These are phyloP conservation scores for Xestia xanthographa DNA, from an alignment of 2,888 invertebrate genomes.

Conservation along the genomic window DNA sequence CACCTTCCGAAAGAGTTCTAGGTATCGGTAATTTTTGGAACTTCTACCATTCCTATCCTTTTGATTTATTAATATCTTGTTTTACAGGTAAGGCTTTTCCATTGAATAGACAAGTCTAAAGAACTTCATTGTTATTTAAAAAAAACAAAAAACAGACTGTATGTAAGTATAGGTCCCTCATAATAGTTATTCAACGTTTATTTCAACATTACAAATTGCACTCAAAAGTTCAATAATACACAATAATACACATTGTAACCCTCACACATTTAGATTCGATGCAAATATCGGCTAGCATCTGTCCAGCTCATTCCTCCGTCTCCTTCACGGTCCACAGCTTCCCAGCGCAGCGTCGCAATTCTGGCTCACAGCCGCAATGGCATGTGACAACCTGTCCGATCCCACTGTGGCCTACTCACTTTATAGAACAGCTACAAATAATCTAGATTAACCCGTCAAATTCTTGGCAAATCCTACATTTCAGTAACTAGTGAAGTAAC, in stretches of 20 bases:
- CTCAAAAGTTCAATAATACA: not conserved
- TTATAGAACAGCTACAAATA: conserved; percentile 28
- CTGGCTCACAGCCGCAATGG: conserved; percentile 23
- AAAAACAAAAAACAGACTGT: not conserved
- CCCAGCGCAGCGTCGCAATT: not conserved
- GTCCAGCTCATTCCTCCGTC: conserved; percentile 9
- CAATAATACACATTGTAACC: not conserved
- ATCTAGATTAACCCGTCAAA: conserved; percentile 23
- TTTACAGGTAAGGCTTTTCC: not conserved
- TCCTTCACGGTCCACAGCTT: conserved; percentile 21
- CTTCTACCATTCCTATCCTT: not conserved
- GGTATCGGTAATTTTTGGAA: not conserved
- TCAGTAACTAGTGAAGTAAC: not conserved
- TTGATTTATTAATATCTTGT: not conserved
- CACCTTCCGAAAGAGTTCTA: not conserved
- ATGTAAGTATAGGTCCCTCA: not conserved
- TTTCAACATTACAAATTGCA: not conserved
- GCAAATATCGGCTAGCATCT: not conserved
- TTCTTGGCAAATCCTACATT: conserved; percentile 40
- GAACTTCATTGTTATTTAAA: not conserved
- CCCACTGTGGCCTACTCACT: not conserved
- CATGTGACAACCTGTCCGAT: conserved; percentile 29
- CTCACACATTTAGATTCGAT: not conserved
- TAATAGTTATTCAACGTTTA: not conserved
- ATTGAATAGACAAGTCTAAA: not conserved